Evolutionary conservation across 2,797 vertebrate genomes (phyloP).

Genomic region (Adrianichthys oophorus): DNA sequence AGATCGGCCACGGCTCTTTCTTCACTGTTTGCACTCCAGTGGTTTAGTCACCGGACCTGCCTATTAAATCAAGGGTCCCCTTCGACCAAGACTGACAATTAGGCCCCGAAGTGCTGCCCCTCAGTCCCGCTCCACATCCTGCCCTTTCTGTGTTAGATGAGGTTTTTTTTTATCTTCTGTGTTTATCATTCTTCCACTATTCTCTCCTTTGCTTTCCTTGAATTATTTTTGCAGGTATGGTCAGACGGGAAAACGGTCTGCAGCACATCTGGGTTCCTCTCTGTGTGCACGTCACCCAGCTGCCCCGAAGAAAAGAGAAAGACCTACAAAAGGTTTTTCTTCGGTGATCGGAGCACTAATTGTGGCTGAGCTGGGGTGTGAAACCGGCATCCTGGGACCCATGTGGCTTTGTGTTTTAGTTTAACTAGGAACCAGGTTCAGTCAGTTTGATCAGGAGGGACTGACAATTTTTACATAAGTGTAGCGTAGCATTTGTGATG

Average conservation of each 20-base stretch:
- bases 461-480: conserved; percentile 2
- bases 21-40: conserved; percentile 77
- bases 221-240: conserved; percentile 60
- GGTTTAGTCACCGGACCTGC: conserved; percentile 77
- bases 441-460: conserved; percentile 37
- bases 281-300: conserved; percentile 43
- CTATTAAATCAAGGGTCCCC: conserved; percentile 79
- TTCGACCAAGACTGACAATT: conserved; percentile 78
- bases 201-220: conserved; percentile 33
- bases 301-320: conserved; percentile 49
- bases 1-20: conserved; percentile 68
- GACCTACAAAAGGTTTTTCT: conserved; percentile 32
- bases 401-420: conserved; percentile 37
- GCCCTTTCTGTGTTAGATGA: conserved; percentile 38
- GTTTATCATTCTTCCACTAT: conserved; percentile 39
- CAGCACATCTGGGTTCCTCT: conserved; percentile 59
- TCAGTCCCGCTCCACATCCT: conserved; percentile 15
- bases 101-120: conserved; percentile 64
- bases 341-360: conserved; percentile 32
- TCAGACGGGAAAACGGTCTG: conserved; percentile 69
- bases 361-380: conserved; percentile 39
- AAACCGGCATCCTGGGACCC: conserved; percentile 50
- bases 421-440: conserved; percentile 29
- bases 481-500: conserved; percentile 3
- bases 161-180: conserved; percentile 19